Base-by-base conservation (phyloP, 2,113 vertebrate species). In the Panthera uncia region DNA sequence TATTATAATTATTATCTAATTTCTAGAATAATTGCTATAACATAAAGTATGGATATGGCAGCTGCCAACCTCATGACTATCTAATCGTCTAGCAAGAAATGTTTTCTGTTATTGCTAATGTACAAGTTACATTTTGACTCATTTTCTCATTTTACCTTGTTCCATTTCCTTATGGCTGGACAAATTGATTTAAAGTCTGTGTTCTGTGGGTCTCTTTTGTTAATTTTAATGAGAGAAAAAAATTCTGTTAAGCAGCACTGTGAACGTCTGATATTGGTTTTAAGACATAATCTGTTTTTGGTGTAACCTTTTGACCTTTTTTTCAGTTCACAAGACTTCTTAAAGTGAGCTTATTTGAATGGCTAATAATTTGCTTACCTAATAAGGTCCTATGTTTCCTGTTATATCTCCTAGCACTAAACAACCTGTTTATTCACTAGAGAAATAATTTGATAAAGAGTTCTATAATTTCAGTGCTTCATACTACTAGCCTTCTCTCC, bases 371-470 rank as follows among this genome's bases (percentile, higher is more conserved):
- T 95, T 93, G 4, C 65, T 96, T 94, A 94, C n/a, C 23, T 68
- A 85, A 92, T 76, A 52, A 61, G 74, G 78, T 85, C 41, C 4
- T 82, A 14, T 78, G 33, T 82, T 3, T 88, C 27, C n/a, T 80
- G 33, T 85, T 84, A 14, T 95, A 78, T 71, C 55, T 81, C 84
- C 16, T 91, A 16, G 71, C 66, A 76, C 15, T 69, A 76, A 97
- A 66, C 41, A 89, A 91, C 48, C 19, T 96, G 45, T 90, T 93
- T 82, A 76, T 88, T 52, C 12, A 94, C 52, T 65, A 79, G 8
- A 76, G 52, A 98, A 95, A 71, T 92, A 95, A 93, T 52, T 94
- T 97, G 81, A 82, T 95, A 69, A 94, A 87, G 78, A 68, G 65
- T 76, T 97, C 33, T 94, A 82, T 80, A 88, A 78, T 90, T 88